Percentiles rank a stretch among this genome's conserved stretches.
Conservation (phyloP, 2,113 vertebrate species). For the Synodontis membranacea region DNA sequence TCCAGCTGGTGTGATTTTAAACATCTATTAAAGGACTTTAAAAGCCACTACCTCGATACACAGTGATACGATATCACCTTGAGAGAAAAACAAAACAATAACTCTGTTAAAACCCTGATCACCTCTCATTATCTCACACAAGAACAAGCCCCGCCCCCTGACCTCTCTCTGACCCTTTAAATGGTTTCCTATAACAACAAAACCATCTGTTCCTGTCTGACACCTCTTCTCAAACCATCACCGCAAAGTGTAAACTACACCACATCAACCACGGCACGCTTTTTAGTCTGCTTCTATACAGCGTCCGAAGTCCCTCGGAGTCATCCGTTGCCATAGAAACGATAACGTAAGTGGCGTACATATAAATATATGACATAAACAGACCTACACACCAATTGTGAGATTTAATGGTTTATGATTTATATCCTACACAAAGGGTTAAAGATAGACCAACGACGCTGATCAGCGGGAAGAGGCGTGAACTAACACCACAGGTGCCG, state of each 20-base stretch:
- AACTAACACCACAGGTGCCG: background rate
- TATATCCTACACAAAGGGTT: background rate
- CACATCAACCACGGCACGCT: too few species aligned
- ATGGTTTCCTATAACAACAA: background rate
- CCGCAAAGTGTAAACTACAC: too few species aligned
- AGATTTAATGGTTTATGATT: background rate
- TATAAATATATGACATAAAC: background rate
- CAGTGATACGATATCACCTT: background rate
- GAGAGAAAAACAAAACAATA: background rate
- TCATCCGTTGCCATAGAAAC: background rate
- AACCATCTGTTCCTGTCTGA: background rate
- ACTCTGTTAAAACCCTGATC: background rate
- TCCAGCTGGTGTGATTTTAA: background rate
- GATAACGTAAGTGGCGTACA: background rate
- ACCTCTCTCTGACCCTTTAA: background rate
- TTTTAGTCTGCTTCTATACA: too few species aligned
- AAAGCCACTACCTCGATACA: background rate
- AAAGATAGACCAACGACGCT: background rate
- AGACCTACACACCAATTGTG: background rate
- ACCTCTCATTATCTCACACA: background rate
- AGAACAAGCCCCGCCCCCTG: background rate
- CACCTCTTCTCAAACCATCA: too few species aligned
- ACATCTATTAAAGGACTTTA: background rate
- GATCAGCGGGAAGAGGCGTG: background rate
- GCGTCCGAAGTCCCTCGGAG: background rate